Evolutionary conservation across 2,797 vertebrate genomes (phyloP), one percentile per base, ranked within the genome.

Genomic region (Sebastes glaucus): DNA sequence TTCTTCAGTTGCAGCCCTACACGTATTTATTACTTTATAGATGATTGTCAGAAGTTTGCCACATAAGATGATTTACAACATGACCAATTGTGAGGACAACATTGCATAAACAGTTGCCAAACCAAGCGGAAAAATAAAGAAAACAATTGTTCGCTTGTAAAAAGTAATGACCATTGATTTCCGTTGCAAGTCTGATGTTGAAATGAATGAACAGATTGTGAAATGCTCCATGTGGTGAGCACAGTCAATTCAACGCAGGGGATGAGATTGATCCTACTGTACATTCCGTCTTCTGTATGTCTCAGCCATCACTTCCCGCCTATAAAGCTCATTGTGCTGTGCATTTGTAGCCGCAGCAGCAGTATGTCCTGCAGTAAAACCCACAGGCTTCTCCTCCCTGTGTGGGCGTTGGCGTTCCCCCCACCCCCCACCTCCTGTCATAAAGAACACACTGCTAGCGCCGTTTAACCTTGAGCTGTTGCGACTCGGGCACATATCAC

Each of bases 381-480:
- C 74, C 22, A 72, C 57, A 62, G 49, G 57, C 68, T 66, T 79
- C 69, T 75, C 38, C 78, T 79, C 22, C 1, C 20, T 52, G 81
- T 87, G 86, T 86, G 89, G 87, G 80, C 60, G 63, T 83, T 49
- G 74, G 59, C 69, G 4, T 38, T 20, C 16, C 33, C 35, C 4
- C 71, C 35, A 2, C 0, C 13, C 14, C 14, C 1, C 38, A 46
- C 11, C 52, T 46, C 66, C 74, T 14, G 46, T 89, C 87, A 83
- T 88, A 87, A 86, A 86, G 74, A 85, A 77, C 74, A 81, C 77
- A 80, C 75, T 28, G 63, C 83, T 52, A 32, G 68, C 27, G 25
- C 77, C 27, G 63, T 91, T 94, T 94, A 92, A 95, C 93, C 95
- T 95, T 95, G 91, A 94, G 91, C 86, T 85, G 86, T 81, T 89